Conservation (phyloP, 2,113 vertebrate genomes). For the Acinonyx jubatus region DNA sequence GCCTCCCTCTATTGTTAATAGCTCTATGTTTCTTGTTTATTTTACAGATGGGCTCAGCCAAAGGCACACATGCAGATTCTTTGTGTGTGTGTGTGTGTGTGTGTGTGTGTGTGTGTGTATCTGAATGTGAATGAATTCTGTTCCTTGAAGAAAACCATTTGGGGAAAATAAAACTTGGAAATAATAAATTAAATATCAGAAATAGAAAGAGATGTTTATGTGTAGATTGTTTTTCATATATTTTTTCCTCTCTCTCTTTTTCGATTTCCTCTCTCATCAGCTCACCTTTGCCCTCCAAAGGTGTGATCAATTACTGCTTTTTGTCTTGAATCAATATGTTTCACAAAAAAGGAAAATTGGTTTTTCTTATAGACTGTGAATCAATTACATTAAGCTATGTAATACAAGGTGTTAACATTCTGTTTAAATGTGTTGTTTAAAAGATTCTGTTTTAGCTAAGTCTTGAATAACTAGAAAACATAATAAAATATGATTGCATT, state of each 20-base stretch:
- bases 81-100: background rate
- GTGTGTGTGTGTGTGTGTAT: background rate
- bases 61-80: background rate
- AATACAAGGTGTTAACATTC: background rate
- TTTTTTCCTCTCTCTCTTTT: background rate
- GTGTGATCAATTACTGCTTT: constrained; percentile 11
- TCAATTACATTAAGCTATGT: background rate
- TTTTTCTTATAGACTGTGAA: background rate
- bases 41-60: constrained; percentile 33
- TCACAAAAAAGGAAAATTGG: background rate
- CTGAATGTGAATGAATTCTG: background rate
- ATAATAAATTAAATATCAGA: constrained; percentile 38
- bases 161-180: constrained; percentile 15
- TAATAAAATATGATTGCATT: background rate
- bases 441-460: background rate
- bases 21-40: constrained; percentile 51
- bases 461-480: background rate
- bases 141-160: constrained; percentile 14
- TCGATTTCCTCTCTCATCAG: constrained; percentile 30
- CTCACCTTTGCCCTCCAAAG: constrained; percentile 20
- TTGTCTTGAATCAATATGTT: constrained; percentile 57
- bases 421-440: background rate
- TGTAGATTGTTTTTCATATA: background rate
- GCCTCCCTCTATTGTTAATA: constrained; percentile 52
- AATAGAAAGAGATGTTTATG: constrained; percentile 19